Base-by-base conservation (phyloP, 1,140 invertebrate species). In the Brachionus asplanchnoidis region DNA sequence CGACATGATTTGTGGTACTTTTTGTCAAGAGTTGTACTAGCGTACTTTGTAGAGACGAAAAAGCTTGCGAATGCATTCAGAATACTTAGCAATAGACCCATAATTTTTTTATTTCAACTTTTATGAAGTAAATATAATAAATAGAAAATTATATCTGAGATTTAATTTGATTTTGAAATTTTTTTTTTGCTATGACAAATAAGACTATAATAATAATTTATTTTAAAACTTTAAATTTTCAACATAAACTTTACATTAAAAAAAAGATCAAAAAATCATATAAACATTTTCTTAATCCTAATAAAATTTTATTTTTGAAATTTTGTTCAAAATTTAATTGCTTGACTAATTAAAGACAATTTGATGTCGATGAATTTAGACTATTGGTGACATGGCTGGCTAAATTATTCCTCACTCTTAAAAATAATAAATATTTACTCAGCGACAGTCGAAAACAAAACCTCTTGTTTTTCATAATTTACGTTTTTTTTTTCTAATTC, bases 1-100 rank as follows among this genome's bases (percentile, higher is more conserved):
- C 82, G 82, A 44, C 82, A 84, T 9, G 60, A 20, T 32, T 36
- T 70, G 11, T 84, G 82, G 9, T 46, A 14, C 28, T 84, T 70
- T 84, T 36, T 65, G 11, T 82, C 53, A n/a, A 36, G 9, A 9
- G 26, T 23, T n/a, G 26, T 20, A 50, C 17, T 77, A 4, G 46
- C 17, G 26, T 77, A 77, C 14, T 77, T 77, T 9, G 46, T 32
- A 12, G 17, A 26, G 2, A 12, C 26, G 26, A 77, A 77, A 50
- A 26, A 77, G 17, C 20, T 50, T 2, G 11, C 26, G 5, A 77
- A 50, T n/a, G 42, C 8, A 12, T 77, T 46, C 8, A 77, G 23
- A 26, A 77, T 50, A 17, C 73, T 77, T 53, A 77, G 26, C 20
- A 77, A 6, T 5, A 77, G 42, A 50, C 73, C 73, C 73, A 77